Base-by-base conservation (phyloP, 2,888 invertebrate genomes). In the Junonia oenone region DNA sequence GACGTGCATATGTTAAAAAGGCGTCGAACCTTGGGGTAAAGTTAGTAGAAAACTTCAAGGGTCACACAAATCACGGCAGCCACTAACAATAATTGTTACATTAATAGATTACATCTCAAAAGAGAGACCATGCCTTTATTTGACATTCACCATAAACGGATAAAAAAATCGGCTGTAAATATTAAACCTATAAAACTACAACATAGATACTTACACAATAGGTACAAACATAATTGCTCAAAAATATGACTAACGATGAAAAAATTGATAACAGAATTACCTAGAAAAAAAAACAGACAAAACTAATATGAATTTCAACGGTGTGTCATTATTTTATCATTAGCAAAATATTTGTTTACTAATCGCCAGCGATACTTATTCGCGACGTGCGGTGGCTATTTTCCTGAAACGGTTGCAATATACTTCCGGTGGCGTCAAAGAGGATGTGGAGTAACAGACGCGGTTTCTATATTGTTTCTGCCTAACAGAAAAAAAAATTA, bases 381-480 rank as follows among this genome's bases (percentile, higher is more conserved):
- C 60, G 55, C 50, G 51, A 47, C 53, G 56, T 35, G 13, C 55
- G 55, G 56, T 58, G 57, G 62, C 57, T 51, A 56, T 83, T 81
- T 82, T 81, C 79, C 81, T 80, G 79, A 79, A 79, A 75, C 6
- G 26, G 22, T 61, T 68, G 64, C 70, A 72, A 67, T 66, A 69
- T 60, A 67, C 75, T 84, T 84, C 84, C 83, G 81, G 74, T 68
- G 59, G 52, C 49, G 45, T 31, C 73, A 78, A 62, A 81, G 78
- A 78, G 43, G 67, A 75, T 29, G 8, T 40, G 43, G 17, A 33
- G 33, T 52, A 40, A 50, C 52, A 55, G 52, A 55, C 4, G 9
- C 22, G 35, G 6, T 27, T 38, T 31, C 2, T 2, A 40, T n/a
- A 19, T 13, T 22, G n/a, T 22, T 22, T 17, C 6, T 38, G 0